Conservation (phyloP, 2,113 vertebrate species). For the Microcebus lehilahytsara region DNA sequence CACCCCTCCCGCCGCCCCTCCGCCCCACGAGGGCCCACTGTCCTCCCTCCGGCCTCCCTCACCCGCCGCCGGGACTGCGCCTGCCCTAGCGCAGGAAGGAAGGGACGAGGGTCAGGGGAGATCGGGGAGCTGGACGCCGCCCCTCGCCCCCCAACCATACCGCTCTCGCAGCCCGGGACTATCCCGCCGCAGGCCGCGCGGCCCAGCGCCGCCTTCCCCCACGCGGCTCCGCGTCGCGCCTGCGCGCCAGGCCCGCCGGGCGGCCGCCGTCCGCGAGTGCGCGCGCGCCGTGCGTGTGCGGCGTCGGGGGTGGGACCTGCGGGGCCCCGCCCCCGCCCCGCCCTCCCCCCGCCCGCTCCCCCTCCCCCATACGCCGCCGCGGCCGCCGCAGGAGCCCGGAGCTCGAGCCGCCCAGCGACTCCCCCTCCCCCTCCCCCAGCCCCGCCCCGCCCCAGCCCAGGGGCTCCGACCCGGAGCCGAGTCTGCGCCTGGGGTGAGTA, state of each 20-base stretch:
- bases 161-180: conserved; percentile 4
- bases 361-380: conserved; percentile 42
- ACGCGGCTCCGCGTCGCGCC: not conserved
- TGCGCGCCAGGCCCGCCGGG: not conserved
- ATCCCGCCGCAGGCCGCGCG: not conserved
- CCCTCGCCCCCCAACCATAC: not conserved
- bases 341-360: not conserved
- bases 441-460: conserved; percentile 65
- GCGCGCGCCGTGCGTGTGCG: conserved; percentile 54
- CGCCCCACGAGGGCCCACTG: too few species aligned
- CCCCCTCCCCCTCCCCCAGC: conserved; percentile 48
- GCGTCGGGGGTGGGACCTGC: conserved; percentile 1
- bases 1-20: not conserved
- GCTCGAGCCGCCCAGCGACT: conserved; percentile 48
- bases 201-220: not conserved
- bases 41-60: not conserved
- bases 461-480: conserved; percentile 71
- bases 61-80: not conserved
- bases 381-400: conserved; percentile 58
- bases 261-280: not conserved
- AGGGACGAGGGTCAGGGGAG: not conserved
- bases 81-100: not conserved
- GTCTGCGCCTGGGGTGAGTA: conserved; percentile 76
- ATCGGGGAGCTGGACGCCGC: not conserved
- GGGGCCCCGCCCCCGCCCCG: conserved; percentile 28